A percentile compares a stretch with the other conserved stretches of the same genome.
These are phyloP conservation scores for Microcebus murinus DNA, from an alignment of 2,113 vertebrate species.

Conservation along the genomic window DNA sequence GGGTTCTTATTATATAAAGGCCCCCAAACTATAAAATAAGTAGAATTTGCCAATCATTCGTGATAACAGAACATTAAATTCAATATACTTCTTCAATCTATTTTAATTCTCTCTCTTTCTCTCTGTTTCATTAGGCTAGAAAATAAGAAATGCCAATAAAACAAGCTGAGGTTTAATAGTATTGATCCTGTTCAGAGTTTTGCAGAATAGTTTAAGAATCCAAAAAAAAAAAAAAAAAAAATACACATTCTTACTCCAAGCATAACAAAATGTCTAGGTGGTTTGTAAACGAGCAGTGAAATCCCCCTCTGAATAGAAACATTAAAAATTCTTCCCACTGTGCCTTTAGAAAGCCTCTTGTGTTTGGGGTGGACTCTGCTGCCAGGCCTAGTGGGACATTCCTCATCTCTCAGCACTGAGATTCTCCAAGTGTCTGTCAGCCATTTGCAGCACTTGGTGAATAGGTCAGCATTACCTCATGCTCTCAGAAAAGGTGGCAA, in stretches of 20 bases:
- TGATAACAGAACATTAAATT: not conserved
- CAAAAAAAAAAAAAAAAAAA: conserved; percentile 50
- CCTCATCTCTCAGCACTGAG: conserved; percentile 74
- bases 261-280: conserved; percentile 75
- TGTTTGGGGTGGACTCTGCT: conserved; percentile 67
- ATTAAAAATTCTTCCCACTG: conserved; percentile 83
- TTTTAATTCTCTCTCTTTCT: not conserved
- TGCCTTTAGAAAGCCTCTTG: conserved; percentile 81
- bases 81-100: not conserved
- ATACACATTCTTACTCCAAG: conserved; percentile 74
- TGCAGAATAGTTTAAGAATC: not conserved
- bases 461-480: conserved; percentile 86
- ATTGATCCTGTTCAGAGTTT: conserved; percentile 20
- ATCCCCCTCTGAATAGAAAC: conserved; percentile 80
- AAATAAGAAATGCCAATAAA: conserved; percentile 31
- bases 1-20: not conserved
- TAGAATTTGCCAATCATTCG: not conserved
- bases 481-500: conserved; percentile 79
- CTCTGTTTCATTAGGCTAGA: not conserved
- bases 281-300: conserved; percentile 79
- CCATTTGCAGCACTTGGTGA: conserved; percentile 77
- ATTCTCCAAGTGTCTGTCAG: conserved; percentile 80
- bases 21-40: not conserved
- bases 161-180: not conserved
- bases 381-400: conserved; percentile 71